phyloP scores from a whole-genome alignment of 2,797 vertebrate species.

The Eulemur rubriventer region DNA sequence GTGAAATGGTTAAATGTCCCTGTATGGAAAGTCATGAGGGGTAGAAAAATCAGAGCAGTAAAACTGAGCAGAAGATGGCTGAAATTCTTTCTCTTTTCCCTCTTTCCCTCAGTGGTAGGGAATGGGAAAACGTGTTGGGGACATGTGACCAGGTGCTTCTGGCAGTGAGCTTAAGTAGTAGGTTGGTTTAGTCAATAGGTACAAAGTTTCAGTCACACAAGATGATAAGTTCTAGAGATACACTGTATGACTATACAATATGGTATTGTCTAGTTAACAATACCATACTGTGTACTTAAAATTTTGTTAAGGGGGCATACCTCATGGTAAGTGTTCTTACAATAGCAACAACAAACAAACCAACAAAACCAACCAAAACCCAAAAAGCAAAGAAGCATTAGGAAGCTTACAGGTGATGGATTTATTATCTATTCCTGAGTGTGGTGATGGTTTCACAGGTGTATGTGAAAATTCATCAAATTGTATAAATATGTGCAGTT shows the following conservation, averaged over 20 bases:
- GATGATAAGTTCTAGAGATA: background rate
- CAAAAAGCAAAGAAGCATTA: background rate
- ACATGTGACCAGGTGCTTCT: background rate
- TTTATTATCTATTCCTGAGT: background rate
- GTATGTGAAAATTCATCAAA: background rate
- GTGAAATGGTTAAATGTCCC: background rate
- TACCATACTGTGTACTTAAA: background rate
- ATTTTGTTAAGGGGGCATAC: background rate
- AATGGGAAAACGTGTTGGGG: fast-evolving
- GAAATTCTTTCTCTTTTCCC: background rate
- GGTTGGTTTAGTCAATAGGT: background rate
- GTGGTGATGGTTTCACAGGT: background rate
- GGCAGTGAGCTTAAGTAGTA: background rate
- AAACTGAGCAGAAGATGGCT: background rate
- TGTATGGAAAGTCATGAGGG: background rate
- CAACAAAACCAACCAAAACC: background rate
- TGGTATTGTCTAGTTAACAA: background rate
- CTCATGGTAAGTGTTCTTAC: background rate
- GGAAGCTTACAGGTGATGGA: background rate
- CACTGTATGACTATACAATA: background rate
- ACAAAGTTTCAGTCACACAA: background rate
- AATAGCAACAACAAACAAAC: background rate
- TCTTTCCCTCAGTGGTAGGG: background rate
- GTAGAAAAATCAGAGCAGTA: background rate
- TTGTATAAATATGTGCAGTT: background rate